Evolutionary conservation across 2,888 invertebrate species (phyloP).

Genomic region (Melanchra persicariae): DNA sequence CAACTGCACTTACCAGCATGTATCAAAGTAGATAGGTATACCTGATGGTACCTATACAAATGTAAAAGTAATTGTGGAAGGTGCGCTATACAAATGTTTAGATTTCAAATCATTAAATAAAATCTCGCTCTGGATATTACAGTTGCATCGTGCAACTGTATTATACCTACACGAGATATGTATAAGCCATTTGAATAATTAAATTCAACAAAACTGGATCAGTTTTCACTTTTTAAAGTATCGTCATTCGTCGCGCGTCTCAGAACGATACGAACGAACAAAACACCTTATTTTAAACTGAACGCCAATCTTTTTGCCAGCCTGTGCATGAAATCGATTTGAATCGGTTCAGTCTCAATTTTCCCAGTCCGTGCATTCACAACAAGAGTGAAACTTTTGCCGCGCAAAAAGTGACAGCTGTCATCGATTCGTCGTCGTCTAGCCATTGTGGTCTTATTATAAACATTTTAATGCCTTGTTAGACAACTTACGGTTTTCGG

Average conservation of each 20-base stretch:
- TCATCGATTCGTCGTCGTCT: constrained; percentile 4
- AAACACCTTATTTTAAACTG: constrained; percentile 23
- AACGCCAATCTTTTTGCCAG: constrained; percentile 25
- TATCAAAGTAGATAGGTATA: no score
- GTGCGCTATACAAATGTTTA: no score
- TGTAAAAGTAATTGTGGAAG: neutral
- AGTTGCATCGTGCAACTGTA: neutral
- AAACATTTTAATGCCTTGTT: constrained; percentile 11
- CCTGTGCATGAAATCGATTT: constrained; percentile 28
- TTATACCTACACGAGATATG: neutral
- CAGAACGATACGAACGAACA: constrained; percentile 7
- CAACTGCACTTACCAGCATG: no score
- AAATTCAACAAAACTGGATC: constrained; percentile 8
- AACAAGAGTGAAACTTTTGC: constrained; percentile 46
- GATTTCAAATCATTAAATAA: neutral
- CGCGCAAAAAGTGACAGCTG: constrained; percentile 44
- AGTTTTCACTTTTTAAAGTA: constrained; percentile 40
- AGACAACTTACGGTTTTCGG: constrained; percentile 12
- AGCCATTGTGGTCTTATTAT: constrained; percentile 37
- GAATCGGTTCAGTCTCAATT: constrained; percentile 26
- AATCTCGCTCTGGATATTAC: neutral
- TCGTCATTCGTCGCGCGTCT: neutral
- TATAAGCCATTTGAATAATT: neutral
- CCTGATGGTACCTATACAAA: neutral
- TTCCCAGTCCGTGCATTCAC: constrained; percentile 25